phyloP scores from a whole-genome alignment of 2,797 vertebrate species.

The Eutrigla gurnardus region DNA sequence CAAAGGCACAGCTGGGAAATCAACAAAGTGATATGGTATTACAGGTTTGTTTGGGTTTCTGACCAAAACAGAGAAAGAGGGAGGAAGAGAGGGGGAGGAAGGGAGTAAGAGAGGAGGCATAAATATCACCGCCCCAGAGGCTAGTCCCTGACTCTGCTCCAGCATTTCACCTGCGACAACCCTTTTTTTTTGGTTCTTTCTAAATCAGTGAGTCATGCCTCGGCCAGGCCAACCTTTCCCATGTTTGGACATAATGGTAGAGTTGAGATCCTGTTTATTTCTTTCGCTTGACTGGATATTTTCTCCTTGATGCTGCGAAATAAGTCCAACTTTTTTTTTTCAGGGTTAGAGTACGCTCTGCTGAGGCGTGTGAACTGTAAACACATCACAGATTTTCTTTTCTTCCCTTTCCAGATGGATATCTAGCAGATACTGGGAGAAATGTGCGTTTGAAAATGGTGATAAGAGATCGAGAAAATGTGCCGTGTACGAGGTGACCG shows the following conservation, averaged over 20 bases:
- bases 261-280: constrained; percentile 50
- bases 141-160: constrained; percentile 27
- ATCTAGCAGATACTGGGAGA: constrained; percentile 10
- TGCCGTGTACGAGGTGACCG: constrained; percentile 31
- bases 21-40: neutral
- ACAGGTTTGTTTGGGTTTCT: constrained; percentile 23
- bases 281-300: constrained; percentile 60
- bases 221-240: constrained; percentile 39
- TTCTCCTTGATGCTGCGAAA: constrained; percentile 44
- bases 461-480: constrained; percentile 44
- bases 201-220: constrained; percentile 45
- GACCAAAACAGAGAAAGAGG: constrained; percentile 20
- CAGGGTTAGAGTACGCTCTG: constrained; percentile 30
- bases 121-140: constrained; percentile 37
- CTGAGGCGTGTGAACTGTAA: constrained; percentile 23
- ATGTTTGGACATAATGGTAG: constrained; percentile 67
- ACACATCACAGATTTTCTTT: neutral
- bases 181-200: constrained; percentile 22
- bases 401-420: constrained; percentile 17
- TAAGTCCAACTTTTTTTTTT: constrained; percentile 5
- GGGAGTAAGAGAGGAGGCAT: constrained; percentile 14
- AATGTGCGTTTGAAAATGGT: constrained; percentile 28
- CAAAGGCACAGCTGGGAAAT: constrained; percentile 1
- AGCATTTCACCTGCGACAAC: constrained; percentile 52
- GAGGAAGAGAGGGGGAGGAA: neutral